A percentile compares a stretch with the other conserved stretches of the same genome.
Conservation (phyloP, 2,113 vertebrate genomes). For the Peromyscus polionotus region DNA sequence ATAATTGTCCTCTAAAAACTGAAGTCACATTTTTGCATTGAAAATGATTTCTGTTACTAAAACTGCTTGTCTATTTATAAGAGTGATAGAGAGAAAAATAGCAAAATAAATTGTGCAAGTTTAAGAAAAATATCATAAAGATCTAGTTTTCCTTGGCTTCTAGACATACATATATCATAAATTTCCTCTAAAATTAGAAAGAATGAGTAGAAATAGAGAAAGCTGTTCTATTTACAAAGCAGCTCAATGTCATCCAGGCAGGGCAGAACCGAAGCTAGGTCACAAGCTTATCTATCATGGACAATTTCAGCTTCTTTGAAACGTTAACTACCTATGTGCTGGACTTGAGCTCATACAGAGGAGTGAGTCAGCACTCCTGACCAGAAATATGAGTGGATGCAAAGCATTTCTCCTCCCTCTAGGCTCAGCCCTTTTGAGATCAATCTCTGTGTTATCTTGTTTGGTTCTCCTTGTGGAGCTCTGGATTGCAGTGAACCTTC, state of each 20-base stretch:
- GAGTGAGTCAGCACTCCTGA: neutral
- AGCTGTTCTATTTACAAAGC: neutral
- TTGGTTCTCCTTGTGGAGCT: neutral
- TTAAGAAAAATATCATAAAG: conserved; percentile 48
- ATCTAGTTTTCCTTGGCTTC: conserved; percentile 58
- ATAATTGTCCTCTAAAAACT: neutral
- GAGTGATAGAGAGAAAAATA: conserved; percentile 57
- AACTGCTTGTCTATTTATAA: conserved; percentile 11
- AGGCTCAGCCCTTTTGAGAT: neutral
- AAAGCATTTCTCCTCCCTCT: neutral
- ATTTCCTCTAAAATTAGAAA: conserved; percentile 51
- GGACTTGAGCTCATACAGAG: neutral
- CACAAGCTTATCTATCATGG: neutral
- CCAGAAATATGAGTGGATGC: neutral
- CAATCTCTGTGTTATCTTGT: fast-evolving
- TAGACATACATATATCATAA: conserved; percentile 31
- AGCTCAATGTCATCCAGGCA: neutral
- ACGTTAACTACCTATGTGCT: conserved; percentile 53
- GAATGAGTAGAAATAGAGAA: neutral
- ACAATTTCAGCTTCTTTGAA: conserved; percentile 35
- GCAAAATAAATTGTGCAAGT: conserved; percentile 7
- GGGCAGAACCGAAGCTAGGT: neutral
- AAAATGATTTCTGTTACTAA: conserved; percentile 53
- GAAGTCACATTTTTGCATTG: neutral
- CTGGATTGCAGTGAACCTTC: neutral